A percentile compares a stretch with the other conserved stretches of the same genome.
These are phyloP conservation scores for Heliconius hortense DNA, from an alignment of 2,888 invertebrate species.

Conservation along the genomic window DNA sequence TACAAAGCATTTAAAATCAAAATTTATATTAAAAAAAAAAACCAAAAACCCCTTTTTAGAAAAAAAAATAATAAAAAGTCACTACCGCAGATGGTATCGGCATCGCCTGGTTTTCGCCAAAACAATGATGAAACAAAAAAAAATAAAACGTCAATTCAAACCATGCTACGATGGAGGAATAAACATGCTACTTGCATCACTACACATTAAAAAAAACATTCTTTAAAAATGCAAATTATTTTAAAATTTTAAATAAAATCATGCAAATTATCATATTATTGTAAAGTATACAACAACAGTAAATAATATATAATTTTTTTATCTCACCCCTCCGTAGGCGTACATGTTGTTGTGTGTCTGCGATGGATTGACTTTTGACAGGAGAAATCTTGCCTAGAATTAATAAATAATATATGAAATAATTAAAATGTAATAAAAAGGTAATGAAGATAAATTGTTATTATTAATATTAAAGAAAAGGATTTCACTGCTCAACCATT, in stretches of 20 bases:
- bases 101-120: constrained; percentile 84
- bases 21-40: constrained; percentile 30
- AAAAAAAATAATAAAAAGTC: constrained; percentile 71
- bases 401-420: constrained; percentile 4
- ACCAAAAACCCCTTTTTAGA: constrained; percentile 38
- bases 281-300: neutral
- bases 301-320: neutral
- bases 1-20: constrained; percentile 21
- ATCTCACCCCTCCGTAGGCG: constrained; percentile 93
- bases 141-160: constrained; percentile 60
- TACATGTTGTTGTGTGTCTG: constrained; percentile 99
- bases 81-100: constrained; percentile 87
- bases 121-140: constrained; percentile 78
- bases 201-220: constrained; percentile 36
- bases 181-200: constrained; percentile 47
- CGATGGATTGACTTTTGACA: constrained; percentile 99
- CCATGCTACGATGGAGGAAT: constrained; percentile 65
- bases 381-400: constrained; percentile 94
- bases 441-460: no score
- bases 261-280: neutral
- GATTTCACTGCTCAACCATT: neutral
- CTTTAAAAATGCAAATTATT: constrained; percentile 2
- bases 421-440: neutral
- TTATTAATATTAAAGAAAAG: neutral
- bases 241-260: neutral